Evolutionary conservation across 37 sponge, comb jelly and placozoan genomes (phyloP).

Genomic region (Chondrosia reniformis): DNA sequence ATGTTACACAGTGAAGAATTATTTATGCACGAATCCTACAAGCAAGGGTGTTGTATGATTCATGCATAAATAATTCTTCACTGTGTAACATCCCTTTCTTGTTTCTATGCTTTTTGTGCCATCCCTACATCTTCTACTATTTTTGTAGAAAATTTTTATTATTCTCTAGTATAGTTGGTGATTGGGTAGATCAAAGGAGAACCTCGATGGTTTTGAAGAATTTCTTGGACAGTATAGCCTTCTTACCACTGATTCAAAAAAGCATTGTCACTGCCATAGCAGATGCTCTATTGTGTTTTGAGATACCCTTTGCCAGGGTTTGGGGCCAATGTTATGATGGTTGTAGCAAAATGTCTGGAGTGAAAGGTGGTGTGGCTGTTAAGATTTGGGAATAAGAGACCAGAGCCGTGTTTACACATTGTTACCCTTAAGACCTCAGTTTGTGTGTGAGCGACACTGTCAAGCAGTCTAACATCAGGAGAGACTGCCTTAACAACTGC

Average conservation of each 20-base stretch:
- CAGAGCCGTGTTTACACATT: conserved; percentile 26
- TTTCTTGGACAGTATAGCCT: neutral
- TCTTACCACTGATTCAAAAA: conserved; percentile 7
- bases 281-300: conserved; percentile 15
- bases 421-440: conserved; percentile 6
- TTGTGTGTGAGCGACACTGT: conserved; percentile 57
- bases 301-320: conserved; percentile 12
- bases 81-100: no score
- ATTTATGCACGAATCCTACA: no score
- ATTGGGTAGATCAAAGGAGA: no score
- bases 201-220: neutral
- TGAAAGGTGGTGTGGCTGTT: conserved; percentile 28
- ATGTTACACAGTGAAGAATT: no score
- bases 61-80: no score
- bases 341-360: conserved; percentile 20
- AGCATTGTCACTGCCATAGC: conserved; percentile 14
- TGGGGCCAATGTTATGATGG: conserved; percentile 44
- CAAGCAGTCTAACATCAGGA: conserved; percentile 7
- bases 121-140: no score
- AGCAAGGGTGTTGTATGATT: no score
- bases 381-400: conserved; percentile 6
- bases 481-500: neutral
- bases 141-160: no score
- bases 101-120: no score
- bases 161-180: no score